phyloP scores from a whole-genome alignment of 1,140 invertebrate species.

The Drosophila littoralis region DNA sequence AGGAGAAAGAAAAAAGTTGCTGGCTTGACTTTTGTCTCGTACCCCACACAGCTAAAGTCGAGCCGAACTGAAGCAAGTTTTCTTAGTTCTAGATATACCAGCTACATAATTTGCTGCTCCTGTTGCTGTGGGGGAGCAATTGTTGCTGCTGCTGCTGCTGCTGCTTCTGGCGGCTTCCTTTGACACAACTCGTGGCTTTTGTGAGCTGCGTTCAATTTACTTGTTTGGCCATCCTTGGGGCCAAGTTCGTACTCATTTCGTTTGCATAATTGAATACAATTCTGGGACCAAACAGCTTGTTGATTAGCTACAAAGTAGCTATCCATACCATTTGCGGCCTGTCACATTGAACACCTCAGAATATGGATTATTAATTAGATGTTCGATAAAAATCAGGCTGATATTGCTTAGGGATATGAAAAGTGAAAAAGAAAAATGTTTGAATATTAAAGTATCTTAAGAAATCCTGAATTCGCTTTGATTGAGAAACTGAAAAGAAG shows the following conservation, averaged over 20 bases:
- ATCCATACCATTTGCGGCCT: neutral
- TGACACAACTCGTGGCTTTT: conserved; percentile 41
- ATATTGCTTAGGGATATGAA: no score
- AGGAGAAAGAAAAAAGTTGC: conserved; percentile 22
- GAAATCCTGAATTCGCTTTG: no score
- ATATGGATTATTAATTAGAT: neutral
- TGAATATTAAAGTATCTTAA: no score
- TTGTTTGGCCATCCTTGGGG: conserved; percentile 18
- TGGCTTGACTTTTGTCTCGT: conserved; percentile 30
- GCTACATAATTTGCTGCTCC: conserved; percentile 24
- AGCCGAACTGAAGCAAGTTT: conserved; percentile 15
- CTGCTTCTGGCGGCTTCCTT: conserved; percentile 34
- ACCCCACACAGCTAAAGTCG: conserved; percentile 10
- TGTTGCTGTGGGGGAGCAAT: conserved; percentile 12
- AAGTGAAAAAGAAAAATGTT: no score
- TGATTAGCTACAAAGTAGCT: conserved; percentile 18
- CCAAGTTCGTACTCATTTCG: conserved; percentile 6
- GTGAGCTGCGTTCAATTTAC: conserved; percentile 16
- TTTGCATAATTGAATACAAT: conserved; percentile 42
- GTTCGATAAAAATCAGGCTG: no score
- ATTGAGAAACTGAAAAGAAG: no score
- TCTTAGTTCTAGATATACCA: conserved; percentile 31
- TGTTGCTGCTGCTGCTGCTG: conserved; percentile 11
- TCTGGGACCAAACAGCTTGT: conserved; percentile 28
- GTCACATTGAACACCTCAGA: neutral